Evolutionary conservation across 2,113 vertebrate genomes (phyloP).

Genomic region (Anoura caudifer): DNA sequence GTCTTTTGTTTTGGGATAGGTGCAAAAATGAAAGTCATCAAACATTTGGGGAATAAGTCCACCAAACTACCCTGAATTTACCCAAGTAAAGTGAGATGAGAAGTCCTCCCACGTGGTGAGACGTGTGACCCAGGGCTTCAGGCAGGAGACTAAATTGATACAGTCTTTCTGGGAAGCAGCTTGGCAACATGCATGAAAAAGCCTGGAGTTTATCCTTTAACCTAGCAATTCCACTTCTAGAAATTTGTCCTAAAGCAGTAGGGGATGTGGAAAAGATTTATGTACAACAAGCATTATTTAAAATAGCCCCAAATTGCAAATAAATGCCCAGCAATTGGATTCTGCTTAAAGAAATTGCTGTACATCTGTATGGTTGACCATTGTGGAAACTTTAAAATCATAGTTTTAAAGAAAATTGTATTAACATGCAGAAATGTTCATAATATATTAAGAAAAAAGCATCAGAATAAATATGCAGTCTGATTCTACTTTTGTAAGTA

Average conservation of each 20-base stretch:
- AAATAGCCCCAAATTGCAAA: neutral
- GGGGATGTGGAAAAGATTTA: neutral
- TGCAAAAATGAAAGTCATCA: neutral
- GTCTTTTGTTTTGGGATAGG: neutral
- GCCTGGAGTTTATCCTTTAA: neutral
- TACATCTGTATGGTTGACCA: neutral
- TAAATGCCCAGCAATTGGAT: neutral
- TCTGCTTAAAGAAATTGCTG: neutral
- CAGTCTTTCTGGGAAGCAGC: neutral
- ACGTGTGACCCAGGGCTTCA: accelerated
- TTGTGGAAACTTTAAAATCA: neutral
- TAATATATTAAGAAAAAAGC: neutral
- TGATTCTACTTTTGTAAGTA: neutral
- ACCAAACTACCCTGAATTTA: neutral
- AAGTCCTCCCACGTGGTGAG: no score
- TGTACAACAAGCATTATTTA: neutral
- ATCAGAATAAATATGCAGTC: neutral
- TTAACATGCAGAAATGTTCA: neutral
- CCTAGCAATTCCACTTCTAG: neutral
- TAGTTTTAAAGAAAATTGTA: slow-evolving; percentile 9
- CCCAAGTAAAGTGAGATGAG: neutral
- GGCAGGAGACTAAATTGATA: neutral
- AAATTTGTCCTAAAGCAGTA: neutral
- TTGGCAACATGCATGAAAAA: neutral
- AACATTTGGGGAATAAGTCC: neutral